Percentiles rank a stretch among this genome's conserved stretches.
These are phyloP conservation scores for Pachyseris speciosa DNA, from an alignment of 64 coral and sea anemone genomes.

Conservation along the genomic window DNA sequence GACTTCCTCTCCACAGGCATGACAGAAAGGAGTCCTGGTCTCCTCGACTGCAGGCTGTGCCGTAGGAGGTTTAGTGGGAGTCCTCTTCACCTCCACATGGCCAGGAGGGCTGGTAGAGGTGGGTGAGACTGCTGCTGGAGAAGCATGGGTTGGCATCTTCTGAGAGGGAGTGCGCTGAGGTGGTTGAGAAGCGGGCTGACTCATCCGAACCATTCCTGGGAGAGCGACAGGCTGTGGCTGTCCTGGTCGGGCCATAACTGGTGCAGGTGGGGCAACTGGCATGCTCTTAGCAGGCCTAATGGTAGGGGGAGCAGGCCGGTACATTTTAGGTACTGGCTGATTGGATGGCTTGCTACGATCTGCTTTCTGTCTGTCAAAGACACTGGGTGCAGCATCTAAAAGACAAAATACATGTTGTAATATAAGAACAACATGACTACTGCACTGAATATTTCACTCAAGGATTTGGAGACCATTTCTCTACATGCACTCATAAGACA, in stretches of 20 bases:
- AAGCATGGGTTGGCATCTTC: slow-evolving; percentile 61
- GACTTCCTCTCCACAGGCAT: slow-evolving; percentile 92
- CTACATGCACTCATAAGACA: too few relatives aligned
- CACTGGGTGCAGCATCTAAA: slow-evolving; percentile 79
- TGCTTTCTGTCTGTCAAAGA: slow-evolving; percentile 71
- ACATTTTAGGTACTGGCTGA: slow-evolving; percentile 62
- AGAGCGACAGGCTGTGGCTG: slow-evolving; percentile 89
- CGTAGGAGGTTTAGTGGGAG: slow-evolving; percentile 82
- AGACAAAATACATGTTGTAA: not conserved
- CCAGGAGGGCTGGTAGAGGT: not conserved
- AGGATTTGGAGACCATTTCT: too few relatives aligned
- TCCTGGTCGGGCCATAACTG: slow-evolving; percentile 76
- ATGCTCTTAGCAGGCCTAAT: slow-evolving; percentile 53
- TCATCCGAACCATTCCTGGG: slow-evolving; percentile 84
- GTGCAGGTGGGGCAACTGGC: slow-evolving; percentile 60
- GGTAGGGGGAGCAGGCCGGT: slow-evolving; percentile 74
- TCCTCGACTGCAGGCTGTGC: slow-evolving; percentile 68
- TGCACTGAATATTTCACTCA: too few relatives aligned
- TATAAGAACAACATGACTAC: too few relatives aligned
- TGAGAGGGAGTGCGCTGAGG: slow-evolving; percentile 26
- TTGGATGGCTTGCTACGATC: slow-evolving; percentile 81
- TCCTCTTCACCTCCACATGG: slow-evolving; percentile 71
- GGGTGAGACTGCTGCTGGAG: slow-evolving; percentile 72
- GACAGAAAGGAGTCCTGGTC: slow-evolving; percentile 89
- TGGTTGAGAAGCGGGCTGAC: slow-evolving; percentile 35